Conservation (phyloP, 2,113 vertebrate genomes). For the Delphinapterus leucas region DNA sequence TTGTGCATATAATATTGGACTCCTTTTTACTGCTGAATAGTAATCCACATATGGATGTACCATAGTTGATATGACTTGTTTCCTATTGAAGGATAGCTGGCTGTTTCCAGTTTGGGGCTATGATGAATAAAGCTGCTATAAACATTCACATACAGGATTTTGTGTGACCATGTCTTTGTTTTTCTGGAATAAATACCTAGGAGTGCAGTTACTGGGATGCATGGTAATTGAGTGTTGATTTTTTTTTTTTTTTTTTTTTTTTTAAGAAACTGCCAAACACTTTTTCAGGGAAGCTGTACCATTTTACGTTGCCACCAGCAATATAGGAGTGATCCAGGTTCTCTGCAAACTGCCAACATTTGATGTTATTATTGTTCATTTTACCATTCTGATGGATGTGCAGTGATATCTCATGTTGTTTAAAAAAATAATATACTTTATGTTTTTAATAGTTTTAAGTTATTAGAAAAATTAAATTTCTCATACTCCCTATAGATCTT, state of each 20-base stretch:
- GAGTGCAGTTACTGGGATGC: not conserved
- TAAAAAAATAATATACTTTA: not conserved
- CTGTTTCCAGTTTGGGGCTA: not conserved
- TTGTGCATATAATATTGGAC: not conserved
- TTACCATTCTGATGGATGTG: not conserved
- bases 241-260: not conserved
- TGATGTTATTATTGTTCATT: not conserved
- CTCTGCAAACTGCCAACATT: not conserved
- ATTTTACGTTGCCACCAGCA: not conserved
- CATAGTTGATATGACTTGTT: not conserved
- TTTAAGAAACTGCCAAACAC: not conserved
- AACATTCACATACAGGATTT: not conserved
- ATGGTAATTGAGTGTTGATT: not conserved
- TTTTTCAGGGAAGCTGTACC: not conserved
- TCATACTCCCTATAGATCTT: not conserved
- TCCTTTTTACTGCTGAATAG: not conserved
- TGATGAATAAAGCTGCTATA: not conserved
- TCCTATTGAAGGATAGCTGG: not conserved
- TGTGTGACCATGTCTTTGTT: not conserved
- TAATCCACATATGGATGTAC: not conserved
- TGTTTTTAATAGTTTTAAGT: not conserved
- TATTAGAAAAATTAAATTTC: not conserved
- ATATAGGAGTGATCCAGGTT: too few relatives aligned
- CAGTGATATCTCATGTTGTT: not conserved
- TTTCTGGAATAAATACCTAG: not conserved